Base-by-base conservation (phyloP, 92 coral and sea anemone species). In the Actinostola sp. region DNA sequence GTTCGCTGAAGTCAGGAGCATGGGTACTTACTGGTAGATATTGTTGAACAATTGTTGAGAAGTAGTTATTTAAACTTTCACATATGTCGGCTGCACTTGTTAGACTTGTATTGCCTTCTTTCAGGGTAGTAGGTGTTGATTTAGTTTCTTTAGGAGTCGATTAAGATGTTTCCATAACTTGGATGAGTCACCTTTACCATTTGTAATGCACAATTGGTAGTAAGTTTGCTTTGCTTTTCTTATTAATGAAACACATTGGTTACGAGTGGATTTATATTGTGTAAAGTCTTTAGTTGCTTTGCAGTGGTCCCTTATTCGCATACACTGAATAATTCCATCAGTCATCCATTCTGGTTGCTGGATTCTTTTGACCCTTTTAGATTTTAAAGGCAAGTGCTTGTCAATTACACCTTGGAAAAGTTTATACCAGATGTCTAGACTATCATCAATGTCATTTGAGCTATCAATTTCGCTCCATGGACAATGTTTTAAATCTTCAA, bases 301-400 rank as follows among this genome's bases (percentile, higher is more conserved):
- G 35, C 19, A 67, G 12, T 49, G n/a, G 26, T 77, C 68, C 23
- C 71, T 41, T 8, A 35, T 28, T 9, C 10, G 2, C 73, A 63
- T 53, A 25, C 51, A 28, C 19, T 66, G 36, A 2, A 76, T 27
- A 8, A 77, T 53, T 28, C 34, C 75, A 0, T 67, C 52, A 9
- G 75, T 33, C 59, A 56, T n/a, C 66, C 75, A 66, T 6, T 66
- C 75, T 31, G 82, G 67, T 14, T 77, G 75, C 27, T 78, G 35
- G 6, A 41, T 21, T 29, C 32, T 67, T 55, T 68, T 78, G 15
- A 78, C 76, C n/a, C 77, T 28, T 68, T 68, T 78, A 8, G 30
- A 10, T 48, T 52, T 76, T 30, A 65, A 9, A 1, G 75, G 74
- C 15, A 76, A 44, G 51, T 76, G 82, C 66, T 71, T 71, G 16